phyloP scores from a whole-genome alignment of 2,113 vertebrate genomes.

The Lota lota region DNA sequence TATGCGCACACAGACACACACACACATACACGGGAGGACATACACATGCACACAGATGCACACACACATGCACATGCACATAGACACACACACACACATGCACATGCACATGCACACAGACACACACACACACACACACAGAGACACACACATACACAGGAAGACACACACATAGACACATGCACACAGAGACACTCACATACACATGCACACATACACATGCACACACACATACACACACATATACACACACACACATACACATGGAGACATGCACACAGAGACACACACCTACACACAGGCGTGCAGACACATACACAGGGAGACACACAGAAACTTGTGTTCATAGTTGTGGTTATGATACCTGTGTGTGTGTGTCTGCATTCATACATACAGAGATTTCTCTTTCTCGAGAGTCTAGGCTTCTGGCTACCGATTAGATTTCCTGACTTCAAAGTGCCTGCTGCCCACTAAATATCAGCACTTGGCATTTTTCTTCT shows the following conservation, averaged over 20 bases:
- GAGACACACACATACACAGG: background rate
- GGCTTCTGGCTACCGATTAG: no score
- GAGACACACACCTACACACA: no score
- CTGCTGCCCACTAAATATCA: no score
- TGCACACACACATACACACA: no score
- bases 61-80: background rate
- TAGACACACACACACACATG: background rate
- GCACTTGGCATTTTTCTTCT: no score
- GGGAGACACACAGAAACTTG: no score
- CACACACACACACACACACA: background rate
- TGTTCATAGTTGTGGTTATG: no score
- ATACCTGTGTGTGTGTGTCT: no score
- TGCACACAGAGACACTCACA: background rate
- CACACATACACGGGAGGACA: conserved; percentile 7
- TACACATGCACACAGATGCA: conserved; percentile 3
- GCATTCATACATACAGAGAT: no score
- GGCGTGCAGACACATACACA: no score
- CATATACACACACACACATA: background rate
- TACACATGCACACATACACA: background rate
- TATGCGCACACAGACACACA: background rate
- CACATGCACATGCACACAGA: background rate
- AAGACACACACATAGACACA: background rate
- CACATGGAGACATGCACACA: background rate
- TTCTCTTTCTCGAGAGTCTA: no score
- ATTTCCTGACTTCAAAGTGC: no score